Percentiles rank a stretch among this genome's conserved stretches.
Conservation (phyloP, 1,140 invertebrate species). For the Hydropsyche tenuis region DNA sequence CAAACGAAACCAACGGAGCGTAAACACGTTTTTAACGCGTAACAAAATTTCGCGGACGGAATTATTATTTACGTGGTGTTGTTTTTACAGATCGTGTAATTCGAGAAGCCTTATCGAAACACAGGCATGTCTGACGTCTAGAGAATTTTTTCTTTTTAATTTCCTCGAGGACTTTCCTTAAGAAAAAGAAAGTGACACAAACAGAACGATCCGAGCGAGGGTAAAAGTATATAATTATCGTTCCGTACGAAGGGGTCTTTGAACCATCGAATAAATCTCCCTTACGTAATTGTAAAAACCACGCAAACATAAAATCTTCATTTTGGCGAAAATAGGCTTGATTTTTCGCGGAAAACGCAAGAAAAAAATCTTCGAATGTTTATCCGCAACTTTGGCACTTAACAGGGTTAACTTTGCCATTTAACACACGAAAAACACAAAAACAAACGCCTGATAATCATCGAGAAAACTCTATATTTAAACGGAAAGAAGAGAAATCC, state of each 20-base stretch:
- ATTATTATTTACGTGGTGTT: constrained; percentile 7
- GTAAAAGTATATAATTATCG: no score
- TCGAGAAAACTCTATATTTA: no score
- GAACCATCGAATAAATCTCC: no score
- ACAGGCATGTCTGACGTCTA: neutral
- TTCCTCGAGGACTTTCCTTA: neutral
- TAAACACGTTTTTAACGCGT: no score
- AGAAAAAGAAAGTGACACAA: neutral
- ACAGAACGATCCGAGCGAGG: neutral
- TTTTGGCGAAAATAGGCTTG: neutral
- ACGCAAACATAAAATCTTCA: no score
- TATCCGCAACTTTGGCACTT: constrained; percentile 18
- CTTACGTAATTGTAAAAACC: no score
- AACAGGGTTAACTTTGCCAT: constrained; percentile 16
- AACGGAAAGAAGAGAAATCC: no score
- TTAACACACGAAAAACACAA: constrained; percentile 15
- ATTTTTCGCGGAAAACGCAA: no score
- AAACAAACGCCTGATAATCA: constrained; percentile 3
- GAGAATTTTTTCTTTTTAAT: constrained; percentile 14
- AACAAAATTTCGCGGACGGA: neutral
- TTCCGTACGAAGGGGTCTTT: no score
- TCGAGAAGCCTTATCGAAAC: neutral
- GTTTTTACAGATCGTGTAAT: constrained; percentile 5
- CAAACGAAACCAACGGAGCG: no score
- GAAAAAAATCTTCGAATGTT: constrained; percentile 8